These are phyloP conservation scores for Indicator maculatus DNA, from an alignment of 2,113 vertebrate genomes.

Conservation along the genomic window DNA sequence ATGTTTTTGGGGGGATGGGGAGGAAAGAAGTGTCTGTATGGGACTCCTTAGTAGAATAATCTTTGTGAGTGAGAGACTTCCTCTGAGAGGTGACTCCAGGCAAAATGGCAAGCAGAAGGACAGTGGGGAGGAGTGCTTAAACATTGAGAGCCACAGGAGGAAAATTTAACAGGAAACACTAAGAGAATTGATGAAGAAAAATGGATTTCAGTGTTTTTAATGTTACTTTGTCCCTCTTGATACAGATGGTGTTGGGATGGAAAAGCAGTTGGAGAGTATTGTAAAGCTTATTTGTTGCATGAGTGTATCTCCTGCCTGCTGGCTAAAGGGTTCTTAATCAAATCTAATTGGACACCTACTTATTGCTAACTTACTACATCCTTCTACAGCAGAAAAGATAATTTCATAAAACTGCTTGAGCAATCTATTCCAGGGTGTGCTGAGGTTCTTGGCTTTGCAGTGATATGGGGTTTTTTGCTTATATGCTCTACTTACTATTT, in stretches of 20 bases:
- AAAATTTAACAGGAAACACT: neutral
- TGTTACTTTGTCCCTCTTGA: neutral
- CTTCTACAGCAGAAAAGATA: neutral
- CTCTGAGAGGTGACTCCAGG: neutral
- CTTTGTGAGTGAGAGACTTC: neutral
- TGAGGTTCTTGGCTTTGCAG: neutral
- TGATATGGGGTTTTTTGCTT: neutral
- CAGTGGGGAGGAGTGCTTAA: neutral
- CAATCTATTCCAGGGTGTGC: neutral
- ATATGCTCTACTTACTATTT: neutral
- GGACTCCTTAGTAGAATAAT: neutral
- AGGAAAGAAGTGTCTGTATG: neutral
- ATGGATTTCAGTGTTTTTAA: neutral
- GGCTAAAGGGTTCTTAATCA: neutral
- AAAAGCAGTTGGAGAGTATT: neutral
- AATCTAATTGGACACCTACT: neutral
- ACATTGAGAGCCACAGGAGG: neutral
- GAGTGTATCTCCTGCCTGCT: neutral
- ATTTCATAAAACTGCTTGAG: neutral
- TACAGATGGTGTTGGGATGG: neutral
- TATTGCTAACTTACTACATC: neutral
- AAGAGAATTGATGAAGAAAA: neutral
- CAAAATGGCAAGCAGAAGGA: neutral
- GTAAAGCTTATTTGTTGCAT: neutral
- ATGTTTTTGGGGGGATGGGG: fast-evolving